Percentiles rank a stretch among this genome's conserved stretches.
phyloP scores from a whole-genome alignment of 2,888 invertebrate genomes.

The Nephrotoma flavescens region DNA sequence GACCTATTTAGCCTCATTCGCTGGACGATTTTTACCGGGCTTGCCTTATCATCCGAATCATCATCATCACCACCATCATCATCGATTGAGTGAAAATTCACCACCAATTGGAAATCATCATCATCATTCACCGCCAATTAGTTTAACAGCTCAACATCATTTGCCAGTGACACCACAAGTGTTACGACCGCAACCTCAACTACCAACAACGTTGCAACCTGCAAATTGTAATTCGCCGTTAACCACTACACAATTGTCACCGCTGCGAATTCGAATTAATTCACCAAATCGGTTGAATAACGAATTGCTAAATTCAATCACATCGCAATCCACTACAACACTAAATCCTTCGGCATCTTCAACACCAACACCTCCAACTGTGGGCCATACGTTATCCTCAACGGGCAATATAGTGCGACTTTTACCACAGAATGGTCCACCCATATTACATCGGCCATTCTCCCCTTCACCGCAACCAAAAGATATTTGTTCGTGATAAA shows the following conservation, averaged over 20 bases:
- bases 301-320: constrained; percentile 19
- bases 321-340: constrained; percentile 8
- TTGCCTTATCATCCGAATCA: constrained; percentile 22
- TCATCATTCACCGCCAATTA: constrained; percentile 12
- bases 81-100: constrained; percentile 7
- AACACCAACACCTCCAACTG: constrained; percentile 21
- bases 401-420: constrained; percentile 7
- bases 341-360: constrained; percentile 4
- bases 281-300: constrained; percentile 32
- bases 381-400: constrained; percentile 18
- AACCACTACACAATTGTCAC: constrained; percentile 12
- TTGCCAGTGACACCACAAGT: constrained; percentile 32
- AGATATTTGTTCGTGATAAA: constrained; percentile 9
- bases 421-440: constrained; percentile 1
- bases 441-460: constrained; percentile 26
- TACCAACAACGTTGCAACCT: constrained; percentile 20
- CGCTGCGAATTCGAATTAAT: constrained; percentile 29
- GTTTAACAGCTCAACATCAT: constrained; percentile 14
- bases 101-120: constrained; percentile 9
- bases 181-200: constrained; percentile 30
- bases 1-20: constrained; percentile 18
- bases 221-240: constrained; percentile 22
- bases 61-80: constrained; percentile 3
- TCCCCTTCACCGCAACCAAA: constrained; percentile 29
- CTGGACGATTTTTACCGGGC: constrained; percentile 31